Evolutionary conservation across 2,113 vertebrate genomes (phyloP), one percentile per base, ranked within the genome.

Genomic region (Sigmodon hispidus): DNA sequence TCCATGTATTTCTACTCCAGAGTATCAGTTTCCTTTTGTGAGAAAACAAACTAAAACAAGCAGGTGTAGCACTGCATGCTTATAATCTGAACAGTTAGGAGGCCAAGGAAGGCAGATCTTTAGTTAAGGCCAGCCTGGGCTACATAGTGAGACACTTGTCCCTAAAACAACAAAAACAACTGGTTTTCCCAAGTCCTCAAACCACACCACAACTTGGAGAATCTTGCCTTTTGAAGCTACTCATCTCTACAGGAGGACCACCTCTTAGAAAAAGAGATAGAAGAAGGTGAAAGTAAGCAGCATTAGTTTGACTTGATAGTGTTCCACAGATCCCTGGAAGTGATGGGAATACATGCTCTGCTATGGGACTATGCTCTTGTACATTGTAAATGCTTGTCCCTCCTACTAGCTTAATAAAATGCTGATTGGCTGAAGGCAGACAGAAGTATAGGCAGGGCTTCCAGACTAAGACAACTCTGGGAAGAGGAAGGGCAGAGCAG

Each of bases 1-100:
- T 89, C 43, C 45, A 31, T 61, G 3, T 72, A 85, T 76, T 92
- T 52, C 94, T 92, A 48, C 77, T 89, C 50, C 77, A 43, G 89
- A 96, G 45, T 86, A 87, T 36, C 29, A 76, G 40, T 81, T 87
- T 95, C 89, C 77, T 95, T 90, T 87, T 90, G 59, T 92, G 79
- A 87, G 61, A 84, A 92, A 84, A 92, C 1, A 75, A 95, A 95
- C 81, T 5, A 83, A 79, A 36, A 91, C 6, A 87, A 73, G 16
- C n/a, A 45, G 9, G 6, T 59, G 22, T 13, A 21, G 52, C 59
- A 10, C 17, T 40, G 75, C 52, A 57, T 57, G 4, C 69, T 29
- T 57, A 69, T 43, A 59, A 22, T 73, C n/a, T 57, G n/a, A 89
- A 29, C 16, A 59, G 43, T 75, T 57, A 45, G 10, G n/a, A 89